Evolutionary conservation across 1,140 invertebrate genomes (phyloP).

Genomic region (Holcopasites calliopsidis): DNA sequence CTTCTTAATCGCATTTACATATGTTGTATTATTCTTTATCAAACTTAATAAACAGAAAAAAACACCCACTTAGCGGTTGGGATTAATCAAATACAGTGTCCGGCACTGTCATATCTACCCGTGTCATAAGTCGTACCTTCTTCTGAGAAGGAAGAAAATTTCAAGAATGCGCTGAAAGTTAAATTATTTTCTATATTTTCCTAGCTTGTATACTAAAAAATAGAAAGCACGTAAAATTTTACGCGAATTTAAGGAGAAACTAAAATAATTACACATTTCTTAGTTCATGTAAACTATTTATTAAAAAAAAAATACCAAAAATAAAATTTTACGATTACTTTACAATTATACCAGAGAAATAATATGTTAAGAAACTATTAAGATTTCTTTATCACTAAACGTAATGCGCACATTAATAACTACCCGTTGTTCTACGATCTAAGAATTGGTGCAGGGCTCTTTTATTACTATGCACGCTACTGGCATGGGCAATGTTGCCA

Average conservation of each 20-base stretch:
- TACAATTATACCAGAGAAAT: too few relatives aligned
- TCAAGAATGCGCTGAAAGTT: conserved; percentile 23
- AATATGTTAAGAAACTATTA: too few relatives aligned
- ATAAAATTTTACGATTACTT: not conserved
- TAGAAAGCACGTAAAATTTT: not conserved
- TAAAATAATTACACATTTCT: not conserved
- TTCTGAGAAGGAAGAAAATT: conserved; percentile 3
- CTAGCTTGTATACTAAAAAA: not conserved
- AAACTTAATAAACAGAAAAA: conserved; percentile 16
- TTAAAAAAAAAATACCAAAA: not conserved
- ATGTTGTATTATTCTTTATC: conserved; percentile 5
- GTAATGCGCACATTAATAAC: too few relatives aligned
- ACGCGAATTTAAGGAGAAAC: not conserved
- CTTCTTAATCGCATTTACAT: conserved; percentile 39
- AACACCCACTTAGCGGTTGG: conserved; percentile 25
- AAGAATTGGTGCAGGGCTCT: not conserved
- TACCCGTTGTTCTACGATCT: too few relatives aligned
- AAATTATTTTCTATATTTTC: not conserved
- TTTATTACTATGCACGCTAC: not conserved
- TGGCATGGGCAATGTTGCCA: conserved; percentile 43
- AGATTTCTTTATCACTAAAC: too few relatives aligned
- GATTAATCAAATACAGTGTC: conserved; percentile 23
- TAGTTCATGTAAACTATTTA: not conserved
- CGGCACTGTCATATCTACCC: conserved; percentile 18
- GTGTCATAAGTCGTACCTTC: conserved; percentile 2